phyloP scores from a whole-genome alignment of 2,888 invertebrate species.

The Eristalis tenax region DNA sequence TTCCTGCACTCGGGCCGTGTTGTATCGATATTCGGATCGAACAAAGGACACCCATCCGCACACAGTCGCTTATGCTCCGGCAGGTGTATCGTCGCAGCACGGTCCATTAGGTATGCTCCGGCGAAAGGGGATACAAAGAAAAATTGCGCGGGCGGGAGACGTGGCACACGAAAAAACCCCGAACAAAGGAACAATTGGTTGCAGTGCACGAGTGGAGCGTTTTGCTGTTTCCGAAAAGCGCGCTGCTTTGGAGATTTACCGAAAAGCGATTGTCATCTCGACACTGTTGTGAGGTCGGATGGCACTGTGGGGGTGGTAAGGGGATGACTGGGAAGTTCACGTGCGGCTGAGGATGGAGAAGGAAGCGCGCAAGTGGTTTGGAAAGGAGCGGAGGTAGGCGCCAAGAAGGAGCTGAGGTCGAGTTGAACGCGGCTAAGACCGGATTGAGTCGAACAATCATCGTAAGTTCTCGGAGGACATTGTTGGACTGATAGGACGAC shows the following conservation, averaged over 20 bases:
- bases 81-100: not conserved
- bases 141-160: not conserved
- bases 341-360: too few species aligned
- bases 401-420: too few species aligned
- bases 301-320: not conserved
- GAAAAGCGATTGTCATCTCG: not conserved
- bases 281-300: not conserved
- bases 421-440: too few species aligned
- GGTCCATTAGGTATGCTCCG: not conserved
- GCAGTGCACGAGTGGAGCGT: not conserved
- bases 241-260: not conserved
- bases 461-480: too few species aligned
- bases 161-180: not conserved
- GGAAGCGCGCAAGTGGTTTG: too few species aligned
- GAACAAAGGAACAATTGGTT: not conserved
- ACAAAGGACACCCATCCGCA: not conserved
- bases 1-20: conserved; percentile 29
- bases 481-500: too few species aligned
- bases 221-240: not conserved
- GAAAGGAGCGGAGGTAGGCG: too few species aligned
- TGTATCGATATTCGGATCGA: not conserved
- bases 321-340: not conserved
- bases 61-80: not conserved
- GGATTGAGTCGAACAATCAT: too few species aligned
- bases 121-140: not conserved